Percentiles rank a stretch among this genome's conserved stretches.
Evolutionary conservation across 2,888 invertebrate genomes (phyloP).

Genomic region (Cordylochernes scorpioides): DNA sequence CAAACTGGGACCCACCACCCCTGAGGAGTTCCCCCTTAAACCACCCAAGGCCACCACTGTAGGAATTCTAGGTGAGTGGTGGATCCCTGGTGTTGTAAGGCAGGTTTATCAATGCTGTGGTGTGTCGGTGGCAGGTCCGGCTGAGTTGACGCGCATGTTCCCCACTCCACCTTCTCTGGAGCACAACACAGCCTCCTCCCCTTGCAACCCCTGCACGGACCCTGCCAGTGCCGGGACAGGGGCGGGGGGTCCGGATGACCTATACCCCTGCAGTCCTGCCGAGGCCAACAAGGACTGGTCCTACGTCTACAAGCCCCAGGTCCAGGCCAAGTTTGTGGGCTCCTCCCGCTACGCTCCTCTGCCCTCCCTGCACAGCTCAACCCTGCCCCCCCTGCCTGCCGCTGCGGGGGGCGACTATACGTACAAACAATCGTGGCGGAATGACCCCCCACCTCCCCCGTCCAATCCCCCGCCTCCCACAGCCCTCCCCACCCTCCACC

Average conservation of each 20-base stretch:
- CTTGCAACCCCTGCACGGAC: too few species aligned
- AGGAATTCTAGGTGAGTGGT: too few species aligned
- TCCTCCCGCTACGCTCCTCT: constrained; percentile 75
- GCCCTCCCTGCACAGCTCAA: constrained; percentile 53
- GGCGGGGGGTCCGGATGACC: too few species aligned
- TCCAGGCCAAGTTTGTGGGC: constrained; percentile 56
- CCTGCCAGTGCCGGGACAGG: too few species aligned
- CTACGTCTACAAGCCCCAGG: constrained; percentile 61
- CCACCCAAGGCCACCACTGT: too few species aligned
- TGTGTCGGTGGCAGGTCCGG: constrained; percentile 9
- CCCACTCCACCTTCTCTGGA: constrained; percentile 89
- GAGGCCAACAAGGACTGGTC: constrained; percentile 53
- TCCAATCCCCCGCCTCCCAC: constrained; percentile 7
- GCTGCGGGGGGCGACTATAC: constrained; percentile 47
- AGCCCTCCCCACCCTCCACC: too few species aligned
- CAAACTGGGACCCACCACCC: too few species aligned
- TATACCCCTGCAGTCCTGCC: too few species aligned
- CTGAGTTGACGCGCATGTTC: constrained; percentile 60
- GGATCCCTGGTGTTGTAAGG: too few species aligned
- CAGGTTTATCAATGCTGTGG: too few species aligned
- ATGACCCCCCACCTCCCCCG: constrained; percentile 9
- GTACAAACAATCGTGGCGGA: constrained; percentile 34
- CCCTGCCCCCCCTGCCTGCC: constrained; percentile 39
- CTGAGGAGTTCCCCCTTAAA: too few species aligned
- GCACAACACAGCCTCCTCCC: constrained; percentile 65